Evolutionary conservation across 2,113 vertebrate genomes (phyloP), one percentile per base, ranked within the genome.

Genomic region (Oryzias javanicus): DNA sequence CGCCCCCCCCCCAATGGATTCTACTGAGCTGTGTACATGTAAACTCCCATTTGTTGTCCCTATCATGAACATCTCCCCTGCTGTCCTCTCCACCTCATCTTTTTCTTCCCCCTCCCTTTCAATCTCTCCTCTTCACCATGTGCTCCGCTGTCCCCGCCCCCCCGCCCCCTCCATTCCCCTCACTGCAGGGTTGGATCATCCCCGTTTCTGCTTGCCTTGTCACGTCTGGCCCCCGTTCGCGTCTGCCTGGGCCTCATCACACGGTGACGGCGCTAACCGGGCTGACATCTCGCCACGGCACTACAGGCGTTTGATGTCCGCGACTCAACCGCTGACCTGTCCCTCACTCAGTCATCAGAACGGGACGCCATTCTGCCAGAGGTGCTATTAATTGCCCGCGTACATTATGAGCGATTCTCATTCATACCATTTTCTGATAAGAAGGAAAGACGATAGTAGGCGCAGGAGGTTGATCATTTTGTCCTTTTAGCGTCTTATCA

Each of bases 281-380:
- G 56, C 64, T 88, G 86, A 89, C 86, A 86, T 79, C 64, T 78
- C 62, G 15, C 70, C 51, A 1, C 68, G 44, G 64, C 47, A 73
- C 76, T 73, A 46, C 69, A 62, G 81, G 78, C 79, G 22, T 77
- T 63, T 75, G 69, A 80, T 81, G 86, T 76, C 84, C 61, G 2
- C 78, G 70, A 79, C 62, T 47, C 70, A 27, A 29, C 52, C 48
- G 0, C 66, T 84, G 82, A 88, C 80, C 78, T 67, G 66, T 81
- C 69, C 57, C 73, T 80, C 84, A 60, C 68, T 76, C 24, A 57
- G 77, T 84, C 85, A 89, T 84, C 84, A 82, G 80, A 83, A 74
- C 10, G 68, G 64, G 83, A 78, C 72, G 52, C 51, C 53, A 60
- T 56, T 72, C 60, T 14, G 67, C 55, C 75, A 41, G 8, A 4